Percentiles rank a stretch among this genome's conserved stretches.
These are phyloP conservation scores for Agonopterix alstromeriana DNA, from an alignment of 2,888 invertebrate genomes.

Conservation along the genomic window DNA sequence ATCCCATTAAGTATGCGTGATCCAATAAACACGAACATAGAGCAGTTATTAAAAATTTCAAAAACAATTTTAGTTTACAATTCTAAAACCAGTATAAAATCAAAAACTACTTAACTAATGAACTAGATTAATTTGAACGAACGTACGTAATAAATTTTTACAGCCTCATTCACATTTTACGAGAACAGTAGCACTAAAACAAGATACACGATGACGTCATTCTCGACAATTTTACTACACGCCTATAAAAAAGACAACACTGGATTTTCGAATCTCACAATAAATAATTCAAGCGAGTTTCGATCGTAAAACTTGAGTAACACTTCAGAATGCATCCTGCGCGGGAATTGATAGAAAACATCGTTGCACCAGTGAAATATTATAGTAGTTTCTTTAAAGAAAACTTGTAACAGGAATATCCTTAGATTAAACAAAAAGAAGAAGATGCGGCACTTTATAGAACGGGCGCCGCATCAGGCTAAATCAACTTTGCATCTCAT, in stretches of 20 bases:
- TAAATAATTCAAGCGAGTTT: not conserved
- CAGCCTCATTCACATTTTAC: not conserved
- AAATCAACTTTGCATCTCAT: no score
- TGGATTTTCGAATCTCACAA: not conserved
- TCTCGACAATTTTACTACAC: not conserved
- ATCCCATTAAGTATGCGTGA: not conserved
- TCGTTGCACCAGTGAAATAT: not conserved
- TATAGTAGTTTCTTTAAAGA: not conserved
- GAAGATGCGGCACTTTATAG: no score
- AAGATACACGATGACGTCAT: not conserved
- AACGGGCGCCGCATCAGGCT: no score
- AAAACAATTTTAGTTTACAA: not conserved
- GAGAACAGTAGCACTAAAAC: not conserved
- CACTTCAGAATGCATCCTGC: constrained; percentile 4
- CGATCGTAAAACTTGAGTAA: constrained; percentile 1
- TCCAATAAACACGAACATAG: no score
- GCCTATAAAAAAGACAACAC: not conserved
- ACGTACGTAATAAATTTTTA: constrained; percentile 1
- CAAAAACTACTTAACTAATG: not conserved
- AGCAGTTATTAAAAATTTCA: not conserved
- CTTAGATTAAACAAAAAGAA: no score
- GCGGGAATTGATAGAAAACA: constrained; percentile 13
- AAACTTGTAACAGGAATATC: no score
- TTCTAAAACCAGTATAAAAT: not conserved
- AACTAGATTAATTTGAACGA: not conserved